phyloP scores from a whole-genome alignment of 2,113 vertebrate species.

The Nannobrachium achirus region DNA sequence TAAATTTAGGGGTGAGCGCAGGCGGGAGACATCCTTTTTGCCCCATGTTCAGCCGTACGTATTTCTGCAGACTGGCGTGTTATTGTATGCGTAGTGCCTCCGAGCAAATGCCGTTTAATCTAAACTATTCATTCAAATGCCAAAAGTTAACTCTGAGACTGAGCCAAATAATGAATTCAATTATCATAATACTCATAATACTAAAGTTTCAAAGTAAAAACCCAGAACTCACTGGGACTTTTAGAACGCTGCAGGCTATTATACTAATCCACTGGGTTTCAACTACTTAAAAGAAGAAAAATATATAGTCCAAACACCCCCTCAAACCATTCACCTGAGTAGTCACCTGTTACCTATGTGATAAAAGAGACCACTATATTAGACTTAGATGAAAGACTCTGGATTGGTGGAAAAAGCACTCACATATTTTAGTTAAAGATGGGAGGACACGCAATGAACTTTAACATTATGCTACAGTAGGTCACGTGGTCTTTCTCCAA shows the following conservation, averaged over 20 bases:
- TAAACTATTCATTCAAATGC: constrained; percentile 27
- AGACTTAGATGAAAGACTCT: too few relatives aligned
- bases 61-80: background rate
- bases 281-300: background rate
- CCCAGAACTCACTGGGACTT: constrained; percentile 34
- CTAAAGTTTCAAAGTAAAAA: constrained; percentile 22
- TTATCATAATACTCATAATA: constrained; percentile 22
- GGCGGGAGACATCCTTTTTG: background rate
- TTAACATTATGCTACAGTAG: too few relatives aligned
- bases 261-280: constrained; percentile 41
- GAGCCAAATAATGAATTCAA: constrained; percentile 44
- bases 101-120: constrained; percentile 19
- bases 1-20: constrained; percentile 2
- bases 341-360: constrained; percentile 52
- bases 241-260: constrained; percentile 17
- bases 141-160: constrained; percentile 5
- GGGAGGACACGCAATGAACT: too few relatives aligned
- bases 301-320: constrained; percentile 24
- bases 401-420: too few relatives aligned
- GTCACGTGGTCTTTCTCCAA: too few relatives aligned
- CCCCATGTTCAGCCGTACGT: constrained; percentile 33
- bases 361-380: constrained; percentile 16
- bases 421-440: too few relatives aligned
- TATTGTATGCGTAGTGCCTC: constrained; percentile 25
- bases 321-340: constrained; percentile 19